Percentiles rank a stretch among this genome's conserved stretches.
Conservation (phyloP, 2,888 invertebrate species). For the Melitaea athalia region DNA sequence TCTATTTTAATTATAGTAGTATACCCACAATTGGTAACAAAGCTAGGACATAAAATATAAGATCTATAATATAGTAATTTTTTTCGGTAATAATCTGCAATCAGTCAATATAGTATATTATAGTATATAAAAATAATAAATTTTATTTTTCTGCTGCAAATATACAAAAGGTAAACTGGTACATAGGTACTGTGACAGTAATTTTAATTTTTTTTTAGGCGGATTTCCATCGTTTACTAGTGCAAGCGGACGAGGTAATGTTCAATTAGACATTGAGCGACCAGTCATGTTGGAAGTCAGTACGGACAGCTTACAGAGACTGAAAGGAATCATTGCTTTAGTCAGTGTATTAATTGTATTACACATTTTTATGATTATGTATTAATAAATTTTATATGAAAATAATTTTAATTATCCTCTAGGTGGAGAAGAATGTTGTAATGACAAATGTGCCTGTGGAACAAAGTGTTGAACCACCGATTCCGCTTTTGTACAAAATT, state of each 20-base stretch:
- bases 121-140: too few species aligned
- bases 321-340: slow-evolving; percentile 49
- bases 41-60: too few species aligned
- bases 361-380: background rate
- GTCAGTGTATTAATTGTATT: slow-evolving; percentile 38
- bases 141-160: too few species aligned
- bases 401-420: background rate
- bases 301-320: slow-evolving; percentile 51
- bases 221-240: slow-evolving; percentile 21
- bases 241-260: slow-evolving; percentile 45
- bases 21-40: too few species aligned
- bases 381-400: background rate
- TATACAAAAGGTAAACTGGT: too few species aligned
- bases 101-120: too few species aligned
- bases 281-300: slow-evolving; percentile 60
- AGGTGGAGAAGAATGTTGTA: background rate
- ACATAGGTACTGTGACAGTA: too few species aligned
- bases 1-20: too few species aligned
- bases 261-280: slow-evolving; percentile 61
- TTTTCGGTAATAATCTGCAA: too few species aligned
- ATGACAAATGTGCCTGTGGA: background rate
- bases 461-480: background rate
- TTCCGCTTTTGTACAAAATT: background rate
- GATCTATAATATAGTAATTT: too few species aligned
- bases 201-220: slow-evolving; percentile 7